Percentiles rank a stretch among this genome's conserved stretches.
These are phyloP conservation scores for Delichon dasypus DNA, from an alignment of 2,797 vertebrate species.

Conservation along the genomic window DNA sequence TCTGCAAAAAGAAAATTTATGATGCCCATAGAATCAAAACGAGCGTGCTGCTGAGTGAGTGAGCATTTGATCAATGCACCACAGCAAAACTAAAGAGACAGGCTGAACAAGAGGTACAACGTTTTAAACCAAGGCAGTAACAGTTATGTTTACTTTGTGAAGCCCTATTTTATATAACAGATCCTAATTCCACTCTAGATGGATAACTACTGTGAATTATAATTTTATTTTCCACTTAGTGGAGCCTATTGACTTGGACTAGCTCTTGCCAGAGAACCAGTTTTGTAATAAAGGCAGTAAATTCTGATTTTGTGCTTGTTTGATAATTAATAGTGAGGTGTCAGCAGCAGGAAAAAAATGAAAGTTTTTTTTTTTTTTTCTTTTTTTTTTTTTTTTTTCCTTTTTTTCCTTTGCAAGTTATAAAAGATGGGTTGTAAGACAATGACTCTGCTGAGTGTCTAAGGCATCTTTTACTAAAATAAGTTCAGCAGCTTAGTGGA, in stretches of 20 bases:
- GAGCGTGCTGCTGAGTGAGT: not conserved
- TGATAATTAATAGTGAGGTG: constrained; percentile 41
- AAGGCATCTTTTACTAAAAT: not conserved
- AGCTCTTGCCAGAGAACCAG: constrained; percentile 26
- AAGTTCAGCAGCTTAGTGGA: not conserved
- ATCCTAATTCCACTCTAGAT: constrained; percentile 17
- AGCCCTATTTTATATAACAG: constrained; percentile 40
- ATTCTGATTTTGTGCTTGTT: constrained; percentile 56
- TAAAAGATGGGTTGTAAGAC: constrained; percentile 7
- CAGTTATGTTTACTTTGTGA: not conserved
- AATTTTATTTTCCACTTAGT: constrained; percentile 60
- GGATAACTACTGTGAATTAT: constrained; percentile 36
- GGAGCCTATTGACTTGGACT: constrained; percentile 29
- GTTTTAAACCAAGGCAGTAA: not conserved
- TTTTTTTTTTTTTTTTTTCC: not conserved
- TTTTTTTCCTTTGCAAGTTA: not conserved
- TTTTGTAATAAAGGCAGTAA: constrained; percentile 58
- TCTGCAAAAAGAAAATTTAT: constrained; percentile 13
- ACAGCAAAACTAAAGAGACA: not conserved
- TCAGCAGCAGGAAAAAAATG: constrained; percentile 35
- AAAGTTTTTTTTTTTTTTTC: not conserved
- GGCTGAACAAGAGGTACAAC: not conserved
- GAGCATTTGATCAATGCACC: not conserved
- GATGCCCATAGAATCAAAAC: not conserved
- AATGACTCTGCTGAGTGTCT: not conserved